These are phyloP conservation scores for Clarias batrachus DNA, from an alignment of 2,113 vertebrate species.

Conservation along the genomic window DNA sequence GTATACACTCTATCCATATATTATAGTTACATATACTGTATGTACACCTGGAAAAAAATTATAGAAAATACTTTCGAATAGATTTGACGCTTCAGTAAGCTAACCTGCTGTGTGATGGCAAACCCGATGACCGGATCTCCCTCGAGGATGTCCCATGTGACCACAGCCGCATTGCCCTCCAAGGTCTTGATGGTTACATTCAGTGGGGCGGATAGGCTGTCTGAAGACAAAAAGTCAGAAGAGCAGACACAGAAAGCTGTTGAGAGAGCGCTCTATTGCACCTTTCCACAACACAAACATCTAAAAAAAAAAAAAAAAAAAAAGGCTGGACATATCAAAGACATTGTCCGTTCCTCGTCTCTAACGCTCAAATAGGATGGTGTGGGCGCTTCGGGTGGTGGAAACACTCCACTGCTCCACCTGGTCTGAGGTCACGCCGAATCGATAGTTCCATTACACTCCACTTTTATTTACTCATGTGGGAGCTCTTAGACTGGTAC, in stretches of 20 bases:
- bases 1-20: not conserved
- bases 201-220: constrained; percentile 89
- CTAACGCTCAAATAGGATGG: constrained; percentile 38
- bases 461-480: constrained; percentile 49
- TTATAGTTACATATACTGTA: not conserved
- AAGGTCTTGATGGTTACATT: constrained; percentile 94
- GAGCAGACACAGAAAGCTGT: constrained; percentile 24
- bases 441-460: constrained; percentile 49
- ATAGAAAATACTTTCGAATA: not conserved
- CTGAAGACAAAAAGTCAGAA: constrained; percentile 63
- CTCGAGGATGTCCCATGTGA: constrained; percentile 93
- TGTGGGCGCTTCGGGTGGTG: constrained; percentile 2
- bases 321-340: not conserved
- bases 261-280: not conserved
- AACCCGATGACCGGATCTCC: constrained; percentile 96
- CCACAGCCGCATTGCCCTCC: constrained; percentile 89
- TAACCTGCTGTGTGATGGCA: constrained; percentile 93
- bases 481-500: constrained; percentile 42
- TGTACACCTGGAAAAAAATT: not conserved
- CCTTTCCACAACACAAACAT: constrained; percentile 1
- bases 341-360: constrained; percentile 1
- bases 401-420: constrained; percentile 41
- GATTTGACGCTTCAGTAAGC: constrained; percentile 30
- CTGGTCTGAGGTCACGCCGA: constrained; percentile 12
- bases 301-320: not conserved